These are phyloP conservation scores for Malurus leucopterus DNA, from an alignment of 2,797 vertebrate genomes.

Conservation along the genomic window DNA sequence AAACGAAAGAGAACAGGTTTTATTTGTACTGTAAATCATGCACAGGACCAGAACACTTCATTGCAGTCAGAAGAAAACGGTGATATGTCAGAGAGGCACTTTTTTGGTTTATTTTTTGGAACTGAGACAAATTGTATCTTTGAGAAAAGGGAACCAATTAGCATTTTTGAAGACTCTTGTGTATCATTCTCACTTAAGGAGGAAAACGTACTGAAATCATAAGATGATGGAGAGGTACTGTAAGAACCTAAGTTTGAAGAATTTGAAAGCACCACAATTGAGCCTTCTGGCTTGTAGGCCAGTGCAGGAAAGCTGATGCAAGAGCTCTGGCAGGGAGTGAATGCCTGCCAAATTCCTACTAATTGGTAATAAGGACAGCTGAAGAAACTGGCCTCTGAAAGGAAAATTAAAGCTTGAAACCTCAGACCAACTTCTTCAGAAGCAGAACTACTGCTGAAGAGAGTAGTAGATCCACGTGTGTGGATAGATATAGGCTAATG, in stretches of 20 bases:
- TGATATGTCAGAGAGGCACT: not conserved
- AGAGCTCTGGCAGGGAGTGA: not conserved
- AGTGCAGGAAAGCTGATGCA: not conserved
- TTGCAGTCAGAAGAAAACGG: not conserved
- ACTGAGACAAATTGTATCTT: not conserved
- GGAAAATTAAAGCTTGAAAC: not conserved
- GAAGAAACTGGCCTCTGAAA: conserved; percentile 17
- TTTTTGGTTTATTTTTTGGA: not conserved
- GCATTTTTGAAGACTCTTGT: not conserved
- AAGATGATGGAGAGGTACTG: not conserved
- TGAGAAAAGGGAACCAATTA: not conserved
- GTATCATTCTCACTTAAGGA: not conserved
- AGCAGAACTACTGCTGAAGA: conserved; percentile 11
- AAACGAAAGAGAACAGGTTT: conserved; percentile 10
- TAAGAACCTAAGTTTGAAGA: not conserved
- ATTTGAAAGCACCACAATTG: not conserved
- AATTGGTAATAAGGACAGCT: not conserved
- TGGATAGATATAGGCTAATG: conserved; percentile 10
- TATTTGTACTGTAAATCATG: conserved; percentile 19
- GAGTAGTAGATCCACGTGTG: conserved; percentile 1
- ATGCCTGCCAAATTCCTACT: not conserved
- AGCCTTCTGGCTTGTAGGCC: not conserved
- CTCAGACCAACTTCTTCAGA: conserved; percentile 14
- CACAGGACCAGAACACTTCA: not conserved
- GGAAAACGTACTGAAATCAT: not conserved